Evolutionary conservation across 1,140 invertebrate genomes (phyloP).

Genomic region (Latrodectus geometricus): DNA sequence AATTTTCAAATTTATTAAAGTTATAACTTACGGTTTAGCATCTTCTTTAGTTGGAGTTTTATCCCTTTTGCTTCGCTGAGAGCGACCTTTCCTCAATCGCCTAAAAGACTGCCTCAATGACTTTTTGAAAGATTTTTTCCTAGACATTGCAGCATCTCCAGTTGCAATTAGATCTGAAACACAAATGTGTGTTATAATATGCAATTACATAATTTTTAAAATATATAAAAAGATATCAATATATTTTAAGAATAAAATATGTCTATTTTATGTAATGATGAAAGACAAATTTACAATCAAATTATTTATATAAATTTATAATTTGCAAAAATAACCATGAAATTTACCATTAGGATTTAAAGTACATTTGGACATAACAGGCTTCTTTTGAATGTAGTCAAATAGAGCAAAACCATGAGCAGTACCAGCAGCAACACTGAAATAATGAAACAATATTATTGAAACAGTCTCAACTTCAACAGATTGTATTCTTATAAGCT

Average conservation of each 20-base stretch:
- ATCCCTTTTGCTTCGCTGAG: conserved; percentile 75
- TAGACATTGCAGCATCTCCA: conserved; percentile 92
- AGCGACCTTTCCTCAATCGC: conserved; percentile 87
- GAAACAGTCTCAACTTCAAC: no score
- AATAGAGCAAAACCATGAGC: conserved; percentile 93
- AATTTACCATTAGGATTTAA: conserved; percentile 82
- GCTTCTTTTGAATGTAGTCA: conserved; percentile 83
- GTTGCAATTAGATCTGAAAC: conserved; percentile 81
- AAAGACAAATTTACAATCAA: no score
- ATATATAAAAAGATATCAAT: no score
- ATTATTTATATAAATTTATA: no score
- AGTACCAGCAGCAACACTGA: conserved; percentile 85
- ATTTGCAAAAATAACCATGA: neutral
- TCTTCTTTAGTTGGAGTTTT: conserved; percentile 68
- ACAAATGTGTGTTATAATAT: neutral
- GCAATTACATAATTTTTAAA: no score
- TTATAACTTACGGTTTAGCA: conserved; percentile 37
- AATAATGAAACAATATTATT: neutral
- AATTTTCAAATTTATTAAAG: no score
- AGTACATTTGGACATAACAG: conserved; percentile 89
- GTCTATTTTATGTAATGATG: no score
- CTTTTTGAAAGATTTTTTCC: conserved; percentile 96
- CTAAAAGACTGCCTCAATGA: conserved; percentile 95
- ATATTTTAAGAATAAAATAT: no score
- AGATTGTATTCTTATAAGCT: no score